These are phyloP conservation scores for Nycticebus coucang DNA, from an alignment of 2,113 vertebrate species.

Conservation along the genomic window DNA sequence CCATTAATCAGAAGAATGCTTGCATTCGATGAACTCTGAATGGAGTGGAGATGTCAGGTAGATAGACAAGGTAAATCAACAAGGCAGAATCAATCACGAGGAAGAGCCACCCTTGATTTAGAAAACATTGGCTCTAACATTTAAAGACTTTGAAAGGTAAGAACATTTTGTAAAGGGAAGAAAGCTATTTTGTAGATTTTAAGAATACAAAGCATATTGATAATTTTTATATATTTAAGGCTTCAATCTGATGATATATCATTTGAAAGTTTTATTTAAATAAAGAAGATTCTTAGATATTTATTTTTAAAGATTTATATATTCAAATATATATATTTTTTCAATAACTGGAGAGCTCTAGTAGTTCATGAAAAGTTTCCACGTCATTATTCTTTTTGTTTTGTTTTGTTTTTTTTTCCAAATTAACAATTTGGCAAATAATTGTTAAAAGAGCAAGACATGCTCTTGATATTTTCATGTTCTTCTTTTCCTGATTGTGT, in stretches of 20 bases:
- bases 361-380: background rate
- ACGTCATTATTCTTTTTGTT: background rate
- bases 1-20: slow-evolving; percentile 85
- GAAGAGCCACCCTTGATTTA: slow-evolving; percentile 40
- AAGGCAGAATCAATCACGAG: slow-evolving; percentile 60
- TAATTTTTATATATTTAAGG: slow-evolving; percentile 40
- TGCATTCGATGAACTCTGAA: slow-evolving; percentile 85
- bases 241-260: background rate
- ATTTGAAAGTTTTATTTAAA: slow-evolving; percentile 16
- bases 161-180: background rate
- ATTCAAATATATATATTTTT: background rate
- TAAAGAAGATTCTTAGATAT: background rate
- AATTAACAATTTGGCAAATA: background rate
- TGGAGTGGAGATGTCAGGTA: slow-evolving; percentile 83
- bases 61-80: slow-evolving; percentile 80
- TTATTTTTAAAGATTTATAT: background rate
- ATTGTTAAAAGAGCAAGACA: background rate
- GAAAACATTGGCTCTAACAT: slow-evolving; percentile 27
- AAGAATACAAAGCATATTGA: slow-evolving; percentile 19
- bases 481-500: background rate
- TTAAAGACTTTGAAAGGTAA: slow-evolving; percentile 69
- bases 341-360: background rate
- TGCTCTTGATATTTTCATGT: background rate
- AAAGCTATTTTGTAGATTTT: slow-evolving; percentile 23
- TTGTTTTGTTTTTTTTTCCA: background rate